Percentiles rank a stretch among this genome's conserved stretches.
Evolutionary conservation across 2,797 vertebrate genomes (phyloP).

Genomic region (Sternotherus odoratus): DNA sequence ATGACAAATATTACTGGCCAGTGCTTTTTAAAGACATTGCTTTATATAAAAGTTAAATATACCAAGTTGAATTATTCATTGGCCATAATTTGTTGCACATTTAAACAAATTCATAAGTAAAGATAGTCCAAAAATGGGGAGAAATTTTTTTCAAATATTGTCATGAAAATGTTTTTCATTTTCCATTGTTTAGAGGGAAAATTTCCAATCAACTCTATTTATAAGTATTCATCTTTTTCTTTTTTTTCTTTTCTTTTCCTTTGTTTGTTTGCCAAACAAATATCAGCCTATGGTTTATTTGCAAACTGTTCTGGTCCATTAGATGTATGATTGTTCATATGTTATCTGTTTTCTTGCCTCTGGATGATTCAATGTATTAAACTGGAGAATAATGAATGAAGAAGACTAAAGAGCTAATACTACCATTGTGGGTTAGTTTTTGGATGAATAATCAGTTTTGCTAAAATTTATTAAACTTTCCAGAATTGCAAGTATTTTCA

Average conservation of each 20-base stretch:
- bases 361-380: conserved; percentile 59
- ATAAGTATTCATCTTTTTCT: conserved; percentile 55
- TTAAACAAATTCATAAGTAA: not conserved
- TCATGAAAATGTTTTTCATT: not conserved
- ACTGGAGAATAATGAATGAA: conserved; percentile 43
- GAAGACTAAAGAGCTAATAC: conserved; percentile 35
- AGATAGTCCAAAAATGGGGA: not conserved
- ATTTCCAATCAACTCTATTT: conserved; percentile 32
- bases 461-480: conserved; percentile 21
- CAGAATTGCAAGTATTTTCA: conserved; percentile 7
- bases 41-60: not conserved
- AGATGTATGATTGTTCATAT: conserved; percentile 50
- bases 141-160: not conserved
- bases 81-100: not conserved
- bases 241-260: too few relatives aligned
- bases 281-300: conserved; percentile 67
- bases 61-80: not conserved
- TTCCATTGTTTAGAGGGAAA: not conserved
- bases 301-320: conserved; percentile 59
- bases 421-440: conserved; percentile 24
- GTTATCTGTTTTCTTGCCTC: conserved; percentile 65
- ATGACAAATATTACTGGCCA: not conserved
- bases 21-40: not conserved
- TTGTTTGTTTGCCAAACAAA: conserved; percentile 5
- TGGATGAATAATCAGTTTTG: conserved; percentile 22